Conservation (phyloP, 2,888 invertebrate genomes). For the Lumbricus terrestris region DNA sequence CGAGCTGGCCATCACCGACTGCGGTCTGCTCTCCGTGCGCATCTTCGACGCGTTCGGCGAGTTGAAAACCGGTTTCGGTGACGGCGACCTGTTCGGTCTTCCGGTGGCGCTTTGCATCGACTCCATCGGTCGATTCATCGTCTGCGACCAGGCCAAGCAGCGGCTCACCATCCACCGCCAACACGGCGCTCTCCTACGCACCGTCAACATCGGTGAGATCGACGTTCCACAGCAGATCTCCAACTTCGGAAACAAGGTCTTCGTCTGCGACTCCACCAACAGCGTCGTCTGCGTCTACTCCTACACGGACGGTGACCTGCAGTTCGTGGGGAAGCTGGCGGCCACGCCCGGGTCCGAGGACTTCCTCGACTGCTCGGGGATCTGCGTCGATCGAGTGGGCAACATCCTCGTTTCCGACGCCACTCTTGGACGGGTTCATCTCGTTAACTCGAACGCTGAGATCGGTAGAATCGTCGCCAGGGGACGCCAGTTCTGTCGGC, state of each 20-base stretch:
- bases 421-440: conserved; percentile 26
- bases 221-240: conserved; percentile 30
- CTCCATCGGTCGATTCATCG: conserved; percentile 32
- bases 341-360: conserved; percentile 17
- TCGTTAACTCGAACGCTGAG: conserved; percentile 29
- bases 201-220: conserved; percentile 26
- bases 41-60: conserved; percentile 34
- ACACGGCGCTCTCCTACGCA: conserved; percentile 32
- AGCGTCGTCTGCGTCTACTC: conserved; percentile 30
- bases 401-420: conserved; percentile 33
- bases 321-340: conserved; percentile 31
- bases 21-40: conserved; percentile 26
- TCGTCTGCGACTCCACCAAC: conserved; percentile 34
- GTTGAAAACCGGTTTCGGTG: conserved; percentile 27
- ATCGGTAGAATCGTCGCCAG: conserved; percentile 24
- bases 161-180: conserved; percentile 33
- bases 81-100: conserved; percentile 31
- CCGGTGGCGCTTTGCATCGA: conserved; percentile 35
- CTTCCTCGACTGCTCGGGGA: conserved; percentile 36
- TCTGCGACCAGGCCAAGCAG: conserved; percentile 38
- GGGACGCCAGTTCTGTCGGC: conserved; percentile 27
- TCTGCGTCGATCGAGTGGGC: conserved; percentile 31
- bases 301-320: conserved; percentile 22
- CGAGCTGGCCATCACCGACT: conserved; percentile 36
- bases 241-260: conserved; percentile 31